These are phyloP conservation scores for Garra rufa DNA, from an alignment of 2,113 vertebrate genomes.

Conservation along the genomic window DNA sequence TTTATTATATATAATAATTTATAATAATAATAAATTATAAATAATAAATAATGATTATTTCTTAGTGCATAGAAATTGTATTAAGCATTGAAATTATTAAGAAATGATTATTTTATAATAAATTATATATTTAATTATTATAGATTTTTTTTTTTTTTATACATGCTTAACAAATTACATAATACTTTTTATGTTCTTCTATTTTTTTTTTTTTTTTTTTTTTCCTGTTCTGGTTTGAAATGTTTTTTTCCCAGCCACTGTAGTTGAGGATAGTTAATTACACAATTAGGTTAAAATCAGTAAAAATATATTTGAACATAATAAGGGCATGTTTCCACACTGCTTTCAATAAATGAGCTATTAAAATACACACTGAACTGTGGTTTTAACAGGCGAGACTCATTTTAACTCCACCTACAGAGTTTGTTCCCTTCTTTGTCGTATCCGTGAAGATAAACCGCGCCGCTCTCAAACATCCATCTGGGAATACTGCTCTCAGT, in stretches of 20 bases:
- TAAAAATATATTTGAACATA: not conserved
- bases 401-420: conserved; percentile 78
- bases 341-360: not conserved
- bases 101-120: too few relatives aligned
- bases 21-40: too few relatives aligned
- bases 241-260: not conserved
- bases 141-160: too few relatives aligned
- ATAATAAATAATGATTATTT: too few relatives aligned
- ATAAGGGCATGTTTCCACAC: not conserved
- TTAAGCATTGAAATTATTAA: too few relatives aligned
- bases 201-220: too few relatives aligned
- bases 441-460: conserved; percentile 92
- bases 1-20: too few relatives aligned
- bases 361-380: not conserved
- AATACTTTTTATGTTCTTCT: too few relatives aligned
- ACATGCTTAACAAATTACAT: too few relatives aligned
- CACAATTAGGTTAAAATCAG: not conserved
- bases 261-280: not conserved
- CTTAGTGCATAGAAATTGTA: too few relatives aligned
- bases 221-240: too few relatives aligned
- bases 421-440: conserved; percentile 98
- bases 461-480: conserved; percentile 89
- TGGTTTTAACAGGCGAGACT: not conserved
- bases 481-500: conserved; percentile 88
- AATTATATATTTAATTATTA: too few relatives aligned